Evolutionary conservation across 1,140 invertebrate species (phyloP).

Genomic region (Eriosoma lanigerum): DNA sequence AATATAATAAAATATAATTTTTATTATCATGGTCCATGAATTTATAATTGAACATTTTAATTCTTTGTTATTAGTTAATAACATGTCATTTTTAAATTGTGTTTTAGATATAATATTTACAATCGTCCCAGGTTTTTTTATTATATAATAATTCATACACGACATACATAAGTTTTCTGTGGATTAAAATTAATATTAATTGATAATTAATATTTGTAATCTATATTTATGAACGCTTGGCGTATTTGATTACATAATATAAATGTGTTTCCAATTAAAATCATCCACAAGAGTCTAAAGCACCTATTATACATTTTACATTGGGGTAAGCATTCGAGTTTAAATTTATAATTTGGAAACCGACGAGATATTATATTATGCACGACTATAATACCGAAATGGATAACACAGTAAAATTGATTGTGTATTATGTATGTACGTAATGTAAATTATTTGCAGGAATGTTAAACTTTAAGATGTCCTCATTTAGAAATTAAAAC

Average conservation of each 20-base stretch:
- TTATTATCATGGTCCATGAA: too few relatives aligned
- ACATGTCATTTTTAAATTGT: too few relatives aligned
- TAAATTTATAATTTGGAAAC: background rate
- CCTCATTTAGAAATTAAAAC: background rate
- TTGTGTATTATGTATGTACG: too few relatives aligned
- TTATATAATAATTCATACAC: background rate
- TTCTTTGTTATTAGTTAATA: too few relatives aligned
- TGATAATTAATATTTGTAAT: conserved; percentile 4
- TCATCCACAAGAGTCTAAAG: background rate
- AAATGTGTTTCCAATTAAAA: background rate
- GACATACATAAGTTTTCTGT: background rate
- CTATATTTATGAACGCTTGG: background rate
- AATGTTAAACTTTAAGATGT: background rate
- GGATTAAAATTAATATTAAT: background rate
- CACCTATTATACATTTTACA: background rate
- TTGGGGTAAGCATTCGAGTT: background rate
- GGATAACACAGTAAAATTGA: background rate
- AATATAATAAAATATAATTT: too few relatives aligned
- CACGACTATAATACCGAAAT: background rate
- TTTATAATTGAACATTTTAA: too few relatives aligned
- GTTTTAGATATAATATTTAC: too few relatives aligned
- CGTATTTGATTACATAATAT: background rate
- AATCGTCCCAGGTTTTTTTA: too few relatives aligned
- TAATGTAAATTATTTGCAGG: too few relatives aligned
- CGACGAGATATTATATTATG: too few relatives aligned